A percentile compares a stretch with the other conserved stretches of the same genome.
These are phyloP conservation scores for Linyphia triangularis DNA, from an alignment of 2,888 invertebrate genomes.

Conservation along the genomic window DNA sequence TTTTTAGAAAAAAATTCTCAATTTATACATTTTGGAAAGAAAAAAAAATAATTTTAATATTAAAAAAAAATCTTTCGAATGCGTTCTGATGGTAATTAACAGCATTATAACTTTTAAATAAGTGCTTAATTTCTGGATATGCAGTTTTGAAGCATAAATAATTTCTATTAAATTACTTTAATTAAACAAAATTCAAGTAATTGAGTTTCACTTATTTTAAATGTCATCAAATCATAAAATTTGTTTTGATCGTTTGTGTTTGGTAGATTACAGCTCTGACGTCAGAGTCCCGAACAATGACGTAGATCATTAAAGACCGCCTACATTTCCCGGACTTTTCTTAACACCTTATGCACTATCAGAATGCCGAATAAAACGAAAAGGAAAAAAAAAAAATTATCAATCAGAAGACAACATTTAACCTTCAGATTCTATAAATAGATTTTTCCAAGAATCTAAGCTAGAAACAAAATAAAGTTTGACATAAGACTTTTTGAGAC, in stretches of 20 bases:
- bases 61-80: not conserved
- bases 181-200: too few relatives aligned
- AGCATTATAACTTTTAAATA: too few relatives aligned
- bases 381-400: not conserved
- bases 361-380: not conserved
- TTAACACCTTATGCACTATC: constrained; percentile 7
- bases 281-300: constrained; percentile 59
- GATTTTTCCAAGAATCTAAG: too few relatives aligned
- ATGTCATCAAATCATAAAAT: constrained; percentile 30
- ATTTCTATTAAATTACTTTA: too few relatives aligned
- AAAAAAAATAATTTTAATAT: not conserved
- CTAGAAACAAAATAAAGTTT: too few relatives aligned
- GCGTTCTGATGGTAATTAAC: too few relatives aligned
- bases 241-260: constrained; percentile 54
- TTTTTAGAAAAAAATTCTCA: too few relatives aligned
- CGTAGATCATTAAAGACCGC: constrained; percentile 34
- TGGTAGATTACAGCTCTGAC: constrained; percentile 50
- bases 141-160: too few relatives aligned
- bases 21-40: too few relatives aligned
- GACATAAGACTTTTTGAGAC: too few relatives aligned
- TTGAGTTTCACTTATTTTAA: too few relatives aligned
- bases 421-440: not conserved
- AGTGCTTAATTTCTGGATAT: not conserved
- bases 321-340: constrained; percentile 50
- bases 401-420: not conserved